Evolutionary conservation across 2,113 vertebrate species (phyloP).

Genomic region (Delphinus delphis): DNA sequence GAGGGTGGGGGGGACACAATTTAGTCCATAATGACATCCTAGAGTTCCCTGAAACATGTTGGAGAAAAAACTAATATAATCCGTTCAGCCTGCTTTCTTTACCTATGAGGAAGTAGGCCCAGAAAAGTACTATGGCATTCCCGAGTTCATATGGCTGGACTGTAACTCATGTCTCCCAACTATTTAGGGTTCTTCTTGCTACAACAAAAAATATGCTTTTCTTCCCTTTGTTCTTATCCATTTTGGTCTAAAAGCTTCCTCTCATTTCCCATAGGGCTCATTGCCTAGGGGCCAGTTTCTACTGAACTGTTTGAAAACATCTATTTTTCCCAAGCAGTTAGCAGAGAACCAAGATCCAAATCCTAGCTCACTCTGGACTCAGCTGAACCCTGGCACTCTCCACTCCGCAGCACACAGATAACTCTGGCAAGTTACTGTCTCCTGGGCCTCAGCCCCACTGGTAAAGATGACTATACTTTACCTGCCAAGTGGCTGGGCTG

Average conservation of each 20-base stretch:
- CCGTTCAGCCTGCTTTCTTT: background rate
- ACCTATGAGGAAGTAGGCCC: background rate
- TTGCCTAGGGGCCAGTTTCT: background rate
- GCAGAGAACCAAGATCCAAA: background rate
- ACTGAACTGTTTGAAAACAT: conserved; percentile 11
- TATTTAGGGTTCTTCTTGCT: background rate
- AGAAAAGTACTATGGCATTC: background rate
- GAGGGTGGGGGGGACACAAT: background rate
- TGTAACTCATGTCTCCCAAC: background rate
- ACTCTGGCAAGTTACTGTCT: background rate
- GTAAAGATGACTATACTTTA: conserved; percentile 6
- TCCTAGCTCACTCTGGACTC: background rate
- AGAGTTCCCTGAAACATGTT: background rate
- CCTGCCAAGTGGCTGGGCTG: background rate
- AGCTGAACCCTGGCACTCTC: background rate
- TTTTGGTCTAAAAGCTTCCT: conserved; percentile 12
- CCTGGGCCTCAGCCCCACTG: background rate
- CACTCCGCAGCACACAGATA: background rate
- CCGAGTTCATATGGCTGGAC: background rate
- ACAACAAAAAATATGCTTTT: background rate
- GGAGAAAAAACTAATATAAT: background rate
- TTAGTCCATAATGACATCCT: background rate
- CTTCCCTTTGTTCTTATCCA: conserved; percentile 10
- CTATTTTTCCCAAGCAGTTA: conserved; percentile 10
- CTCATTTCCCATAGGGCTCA: conserved; percentile 17